phyloP scores from a whole-genome alignment of 2,797 vertebrate genomes.

The Chromobotia macracanthus region DNA sequence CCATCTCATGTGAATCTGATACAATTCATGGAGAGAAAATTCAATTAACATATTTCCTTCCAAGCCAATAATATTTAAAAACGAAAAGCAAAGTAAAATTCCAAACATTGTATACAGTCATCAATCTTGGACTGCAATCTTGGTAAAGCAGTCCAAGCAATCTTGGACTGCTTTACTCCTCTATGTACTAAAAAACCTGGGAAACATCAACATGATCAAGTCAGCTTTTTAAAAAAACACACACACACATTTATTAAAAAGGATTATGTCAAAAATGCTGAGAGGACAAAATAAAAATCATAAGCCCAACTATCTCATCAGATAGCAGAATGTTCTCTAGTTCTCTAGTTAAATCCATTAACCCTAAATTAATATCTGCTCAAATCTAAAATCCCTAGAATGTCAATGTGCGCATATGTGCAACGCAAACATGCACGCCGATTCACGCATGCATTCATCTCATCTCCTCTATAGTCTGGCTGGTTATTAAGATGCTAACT shows the following conservation, averaged over 20 bases:
- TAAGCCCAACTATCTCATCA: constrained; percentile 32
- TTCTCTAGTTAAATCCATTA: constrained; percentile 37
- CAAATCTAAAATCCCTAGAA: constrained; percentile 28
- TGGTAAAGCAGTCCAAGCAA: too few relatives aligned
- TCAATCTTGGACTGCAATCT: too few relatives aligned
- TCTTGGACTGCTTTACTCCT: neutral
- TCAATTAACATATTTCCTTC: neutral
- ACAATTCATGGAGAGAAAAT: constrained; percentile 3
- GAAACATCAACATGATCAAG: neutral
- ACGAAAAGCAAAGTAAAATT: neutral
- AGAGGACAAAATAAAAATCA: constrained; percentile 42
- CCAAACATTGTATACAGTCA: neutral
- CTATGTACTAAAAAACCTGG: neutral
- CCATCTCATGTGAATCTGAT: neutral
- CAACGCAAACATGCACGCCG: constrained; percentile 19
- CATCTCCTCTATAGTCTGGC: constrained; percentile 60
- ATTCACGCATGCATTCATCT: constrained; percentile 36
- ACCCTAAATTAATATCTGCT: constrained; percentile 44
- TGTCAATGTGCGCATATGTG: constrained; percentile 31
- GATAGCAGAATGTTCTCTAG: constrained; percentile 39
- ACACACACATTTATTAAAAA: constrained; percentile 48
- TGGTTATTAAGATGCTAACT: constrained; percentile 89
- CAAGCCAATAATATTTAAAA: neutral
- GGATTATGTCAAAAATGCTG: constrained; percentile 42
- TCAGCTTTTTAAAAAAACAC: constrained; percentile 16